phyloP scores from a whole-genome alignment of 1,140 invertebrate species.

The Conopomorpha cramerella region DNA sequence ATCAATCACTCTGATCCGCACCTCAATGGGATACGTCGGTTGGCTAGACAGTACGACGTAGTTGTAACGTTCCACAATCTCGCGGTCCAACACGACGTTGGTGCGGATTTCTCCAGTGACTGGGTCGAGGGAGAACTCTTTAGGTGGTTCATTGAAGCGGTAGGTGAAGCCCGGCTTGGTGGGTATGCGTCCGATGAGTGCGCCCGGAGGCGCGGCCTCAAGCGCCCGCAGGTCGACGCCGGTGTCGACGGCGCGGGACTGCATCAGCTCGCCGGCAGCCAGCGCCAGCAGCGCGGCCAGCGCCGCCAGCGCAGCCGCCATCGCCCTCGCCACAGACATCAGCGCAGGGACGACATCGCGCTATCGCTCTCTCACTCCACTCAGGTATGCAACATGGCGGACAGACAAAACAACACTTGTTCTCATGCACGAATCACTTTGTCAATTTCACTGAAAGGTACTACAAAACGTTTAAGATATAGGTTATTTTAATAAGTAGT shows the following conservation, averaged over 20 bases:
- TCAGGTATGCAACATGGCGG: slow-evolving; percentile 58
- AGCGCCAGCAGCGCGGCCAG: slow-evolving; percentile 40
- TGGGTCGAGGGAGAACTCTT: slow-evolving; percentile 80
- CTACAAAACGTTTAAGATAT: slow-evolving; percentile 16
- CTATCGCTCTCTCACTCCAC: slow-evolving; percentile 20
- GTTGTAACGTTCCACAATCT: slow-evolving; percentile 83
- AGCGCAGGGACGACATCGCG: slow-evolving; percentile 15
- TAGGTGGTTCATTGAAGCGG: slow-evolving; percentile 87
- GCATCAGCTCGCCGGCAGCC: slow-evolving; percentile 70
- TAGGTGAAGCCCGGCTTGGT: slow-evolving; percentile 86
- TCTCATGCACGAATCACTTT: neutral
- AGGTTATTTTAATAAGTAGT: slow-evolving; percentile 32
- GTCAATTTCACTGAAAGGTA: neutral
- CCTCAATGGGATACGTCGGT: slow-evolving; percentile 91
- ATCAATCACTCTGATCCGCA: slow-evolving; percentile 82
- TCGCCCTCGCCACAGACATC: slow-evolving; percentile 27
- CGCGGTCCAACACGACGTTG: slow-evolving; percentile 79
- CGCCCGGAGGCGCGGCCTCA: slow-evolving; percentile 82
- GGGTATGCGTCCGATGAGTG: slow-evolving; percentile 82
- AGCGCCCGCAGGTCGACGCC: slow-evolving; percentile 81
- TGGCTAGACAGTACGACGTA: slow-evolving; percentile 89
- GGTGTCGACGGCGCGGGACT: slow-evolving; percentile 84
- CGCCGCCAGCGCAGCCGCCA: slow-evolving; percentile 22
- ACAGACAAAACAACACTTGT: slow-evolving; percentile 29
- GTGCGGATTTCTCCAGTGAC: slow-evolving; percentile 83